Evolutionary conservation across 2,888 invertebrate genomes (phyloP), one percentile per base, ranked within the genome.

Genomic region (Fissipunctia ypsillon): DNA sequence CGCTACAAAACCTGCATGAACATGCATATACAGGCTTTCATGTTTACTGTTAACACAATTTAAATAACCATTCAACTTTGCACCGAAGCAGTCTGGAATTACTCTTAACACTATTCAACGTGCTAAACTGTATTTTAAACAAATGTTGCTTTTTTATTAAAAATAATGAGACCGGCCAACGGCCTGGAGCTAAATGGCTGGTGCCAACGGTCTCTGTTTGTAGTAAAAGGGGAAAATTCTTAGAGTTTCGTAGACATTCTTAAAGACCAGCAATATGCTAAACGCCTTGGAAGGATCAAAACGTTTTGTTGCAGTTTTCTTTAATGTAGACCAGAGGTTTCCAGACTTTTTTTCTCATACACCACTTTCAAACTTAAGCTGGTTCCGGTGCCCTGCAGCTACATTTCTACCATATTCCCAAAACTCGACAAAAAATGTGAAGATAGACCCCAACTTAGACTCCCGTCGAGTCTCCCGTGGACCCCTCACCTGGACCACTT

Each of bases 61-160:
- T 68, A 65, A 71, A 78, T 65, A 48, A 41, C 45, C 43, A 71
- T 79, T 70, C n/a, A 68, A 71, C 56, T 60, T 56, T 68, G 43
- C n/a, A 48, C 14, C 16, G 19, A n/a, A 59, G n/a, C 28, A 25
- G 45, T 79, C 31, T 60, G 31, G 7, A 48, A 73, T 79, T 35
- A 61, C 48, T 80, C 80, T 79, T 19, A 14, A 28, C 60, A 73
- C 45, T 48, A 19, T 54, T 41, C 22, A 61, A 78, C 14, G 16
- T 60, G 65, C 16, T 61, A 72, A 69, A 78, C 52, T 43, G 56
- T 63, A 48, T 54, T 69, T 48, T 28, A 66, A 67, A 72, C 38
- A 28, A 78, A 35, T 35, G 16, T 7, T 4, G 0, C 12, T 59
- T 54, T 56, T 69, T 61, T 38, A 45, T 41, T 19, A 54, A 52